Evolutionary conservation across 2,888 invertebrate species (phyloP).

Genomic region (Cacoxenus indagator): DNA sequence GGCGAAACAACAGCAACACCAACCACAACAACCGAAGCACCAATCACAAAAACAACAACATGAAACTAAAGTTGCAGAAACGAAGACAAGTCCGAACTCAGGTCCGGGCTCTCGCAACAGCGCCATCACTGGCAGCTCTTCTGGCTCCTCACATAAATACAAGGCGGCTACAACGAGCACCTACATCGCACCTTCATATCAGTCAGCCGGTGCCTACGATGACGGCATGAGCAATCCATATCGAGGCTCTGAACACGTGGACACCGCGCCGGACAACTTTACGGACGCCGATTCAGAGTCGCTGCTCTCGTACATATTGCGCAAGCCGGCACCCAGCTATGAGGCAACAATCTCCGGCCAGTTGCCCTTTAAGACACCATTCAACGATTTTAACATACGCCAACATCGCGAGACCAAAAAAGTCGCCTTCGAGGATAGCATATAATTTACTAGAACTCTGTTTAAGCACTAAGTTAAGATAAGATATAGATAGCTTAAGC

Average conservation of each 20-base stretch:
- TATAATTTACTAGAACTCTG: too few species aligned
- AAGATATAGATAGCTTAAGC: too few species aligned
- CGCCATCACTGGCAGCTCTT: too few species aligned
- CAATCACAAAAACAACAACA: too few species aligned
- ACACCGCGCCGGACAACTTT: not conserved
- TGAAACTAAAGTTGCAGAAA: too few species aligned
- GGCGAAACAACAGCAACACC: too few species aligned
- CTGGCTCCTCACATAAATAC: conserved; percentile 48
- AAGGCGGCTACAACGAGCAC: conserved; percentile 48
- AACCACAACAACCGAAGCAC: too few species aligned
- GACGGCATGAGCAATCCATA: not conserved
- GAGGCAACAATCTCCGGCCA: conserved; percentile 21
- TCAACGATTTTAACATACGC: conserved; percentile 52
- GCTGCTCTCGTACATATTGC: not conserved
- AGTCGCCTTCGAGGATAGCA: conserved; percentile 47
- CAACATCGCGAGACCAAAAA: conserved; percentile 48
- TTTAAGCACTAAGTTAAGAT: too few species aligned
- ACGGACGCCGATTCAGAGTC: not conserved
- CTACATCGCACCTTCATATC: not conserved
- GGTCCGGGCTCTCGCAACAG: too few species aligned
- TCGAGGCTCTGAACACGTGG: not conserved
- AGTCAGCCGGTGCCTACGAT: not conserved
- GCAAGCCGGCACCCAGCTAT: not conserved
- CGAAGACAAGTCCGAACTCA: too few species aligned
- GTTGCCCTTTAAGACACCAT: conserved; percentile 51